These are phyloP conservation scores for Drosophila suzukii DNA, from an alignment of 1,140 invertebrate species.

Conservation along the genomic window DNA sequence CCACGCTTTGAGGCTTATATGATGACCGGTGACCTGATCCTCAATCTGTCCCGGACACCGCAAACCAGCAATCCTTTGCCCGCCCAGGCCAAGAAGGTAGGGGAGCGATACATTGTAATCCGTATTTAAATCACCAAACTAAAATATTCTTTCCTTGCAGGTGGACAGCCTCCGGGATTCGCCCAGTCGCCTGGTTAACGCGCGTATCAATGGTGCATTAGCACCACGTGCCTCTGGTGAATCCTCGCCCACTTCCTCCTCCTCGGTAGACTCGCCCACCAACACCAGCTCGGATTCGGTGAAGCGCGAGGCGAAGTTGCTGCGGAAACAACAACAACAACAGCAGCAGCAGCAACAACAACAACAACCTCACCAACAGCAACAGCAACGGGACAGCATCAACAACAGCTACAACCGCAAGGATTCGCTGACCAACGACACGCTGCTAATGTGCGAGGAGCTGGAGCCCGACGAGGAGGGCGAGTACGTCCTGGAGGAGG, in stretches of 20 bases:
- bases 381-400: constrained; percentile 72
- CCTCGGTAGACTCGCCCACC: constrained; percentile 85
- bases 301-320: constrained; percentile 66
- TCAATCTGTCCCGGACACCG: constrained; percentile 93
- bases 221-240: constrained; percentile 85
- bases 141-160: constrained; percentile 42
- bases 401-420: constrained; percentile 80
- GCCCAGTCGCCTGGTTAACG: constrained; percentile 61
- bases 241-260: constrained; percentile 84
- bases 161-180: constrained; percentile 85
- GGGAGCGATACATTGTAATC: neutral
- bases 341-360: constrained; percentile 18
- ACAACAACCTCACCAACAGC: constrained; percentile 51
- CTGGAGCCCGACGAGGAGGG: constrained; percentile 72
- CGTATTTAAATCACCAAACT: neutral
- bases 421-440: constrained; percentile 79
- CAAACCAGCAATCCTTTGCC: constrained; percentile 87
- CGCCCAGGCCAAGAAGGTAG: constrained; percentile 88
- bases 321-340: constrained; percentile 46
- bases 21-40: constrained; percentile 98
- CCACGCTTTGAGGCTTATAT: constrained; percentile 95
- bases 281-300: constrained; percentile 77
- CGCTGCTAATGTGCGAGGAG: constrained; percentile 75
- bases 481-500: constrained; percentile 45
- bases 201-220: constrained; percentile 73